Evolutionary conservation across 2,113 vertebrate species (phyloP).

Genomic region (Hemiscyllium ocellatum): DNA sequence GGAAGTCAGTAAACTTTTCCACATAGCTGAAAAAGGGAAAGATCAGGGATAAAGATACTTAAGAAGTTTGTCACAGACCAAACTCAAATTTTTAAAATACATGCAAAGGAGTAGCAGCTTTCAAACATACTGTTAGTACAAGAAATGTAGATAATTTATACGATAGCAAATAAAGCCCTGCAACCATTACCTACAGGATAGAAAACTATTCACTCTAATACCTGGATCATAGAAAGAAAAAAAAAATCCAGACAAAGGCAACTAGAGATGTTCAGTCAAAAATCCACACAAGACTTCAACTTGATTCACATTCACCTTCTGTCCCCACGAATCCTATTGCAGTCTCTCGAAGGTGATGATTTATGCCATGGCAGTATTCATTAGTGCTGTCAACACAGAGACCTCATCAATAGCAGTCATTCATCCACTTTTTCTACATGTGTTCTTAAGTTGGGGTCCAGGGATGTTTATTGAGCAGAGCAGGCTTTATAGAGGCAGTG

Average conservation of each 20-base stretch:
- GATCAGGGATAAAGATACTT: slow-evolving; percentile 39
- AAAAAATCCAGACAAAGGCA: slow-evolving; percentile 55
- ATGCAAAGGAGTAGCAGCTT: not conserved
- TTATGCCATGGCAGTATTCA: not conserved
- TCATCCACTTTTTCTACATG: not conserved
- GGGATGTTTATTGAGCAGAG: not conserved
- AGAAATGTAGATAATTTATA: slow-evolving; percentile 44
- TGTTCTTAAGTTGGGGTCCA: not conserved
- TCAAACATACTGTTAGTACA: slow-evolving; percentile 40
- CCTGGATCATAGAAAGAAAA: slow-evolving; percentile 64
- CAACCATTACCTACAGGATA: slow-evolving; percentile 59
- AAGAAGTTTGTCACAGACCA: slow-evolving; percentile 35
- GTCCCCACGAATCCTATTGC: not conserved
- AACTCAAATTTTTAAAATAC: not conserved
- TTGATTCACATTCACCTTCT: not conserved
- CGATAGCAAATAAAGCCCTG: slow-evolving; percentile 51
- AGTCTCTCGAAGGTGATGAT: not conserved
- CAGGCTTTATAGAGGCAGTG: too few relatives aligned
- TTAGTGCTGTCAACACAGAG: not conserved
- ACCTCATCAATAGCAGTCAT: not conserved
- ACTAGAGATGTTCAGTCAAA: slow-evolving; percentile 50
- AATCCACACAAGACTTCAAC: not conserved
- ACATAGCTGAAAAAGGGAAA: slow-evolving; percentile 69
- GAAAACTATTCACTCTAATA: slow-evolving; percentile 61
- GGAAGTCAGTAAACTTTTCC: slow-evolving; percentile 97